These are phyloP conservation scores for Uromys caudimaculatus DNA, from an alignment of 2,797 vertebrate genomes.

Conservation along the genomic window DNA sequence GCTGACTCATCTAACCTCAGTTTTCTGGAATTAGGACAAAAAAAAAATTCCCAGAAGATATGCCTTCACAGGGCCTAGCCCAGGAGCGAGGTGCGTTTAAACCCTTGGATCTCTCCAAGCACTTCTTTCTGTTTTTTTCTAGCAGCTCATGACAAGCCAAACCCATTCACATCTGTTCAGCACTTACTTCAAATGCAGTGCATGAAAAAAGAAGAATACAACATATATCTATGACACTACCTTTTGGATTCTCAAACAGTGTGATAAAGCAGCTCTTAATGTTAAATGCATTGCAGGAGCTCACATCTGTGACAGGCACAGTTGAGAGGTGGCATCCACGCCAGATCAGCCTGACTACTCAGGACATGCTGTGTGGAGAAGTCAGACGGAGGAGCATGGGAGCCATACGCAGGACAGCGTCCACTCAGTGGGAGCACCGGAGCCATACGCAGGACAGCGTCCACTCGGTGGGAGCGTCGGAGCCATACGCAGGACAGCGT, in stretches of 20 bases:
- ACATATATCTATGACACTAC: background rate
- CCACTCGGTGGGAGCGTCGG: fast-evolving
- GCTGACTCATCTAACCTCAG: background rate
- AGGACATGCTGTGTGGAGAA: too few relatives aligned
- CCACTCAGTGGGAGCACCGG: fast-evolving
- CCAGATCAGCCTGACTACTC: background rate
- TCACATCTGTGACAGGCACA: background rate
- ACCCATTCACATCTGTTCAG: background rate
- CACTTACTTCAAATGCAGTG: background rate
- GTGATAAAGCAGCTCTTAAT: background rate
- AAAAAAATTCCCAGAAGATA: background rate
- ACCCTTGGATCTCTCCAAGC: background rate
- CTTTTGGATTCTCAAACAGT: background rate
- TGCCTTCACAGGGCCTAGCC: background rate
- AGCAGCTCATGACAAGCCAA: background rate
- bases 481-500: fast-evolving
- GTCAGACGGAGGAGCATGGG: too few relatives aligned
- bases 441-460: fast-evolving
- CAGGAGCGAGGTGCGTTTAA: fast-evolving
- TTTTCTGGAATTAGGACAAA: background rate
- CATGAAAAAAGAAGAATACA: background rate
- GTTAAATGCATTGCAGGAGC: fast-evolving
- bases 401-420: fast-evolving
- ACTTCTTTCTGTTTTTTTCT: background rate
- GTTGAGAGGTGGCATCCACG: fast-evolving